Base-by-base conservation (phyloP, 2,888 invertebrate species). In the Polyommatus icarus region DNA sequence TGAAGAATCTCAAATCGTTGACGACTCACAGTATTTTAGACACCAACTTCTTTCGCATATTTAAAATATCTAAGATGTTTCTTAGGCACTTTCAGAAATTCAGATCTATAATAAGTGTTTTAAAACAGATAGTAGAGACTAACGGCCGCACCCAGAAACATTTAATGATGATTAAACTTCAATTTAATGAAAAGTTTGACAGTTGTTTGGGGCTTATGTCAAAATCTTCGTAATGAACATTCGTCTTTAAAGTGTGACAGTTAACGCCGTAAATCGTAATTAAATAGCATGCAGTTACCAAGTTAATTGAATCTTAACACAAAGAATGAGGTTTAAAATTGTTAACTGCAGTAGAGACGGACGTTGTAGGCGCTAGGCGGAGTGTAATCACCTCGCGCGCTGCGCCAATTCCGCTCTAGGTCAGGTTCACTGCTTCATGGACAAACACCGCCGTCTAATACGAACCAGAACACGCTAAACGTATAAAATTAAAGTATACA, bases 401-500 rank as follows among this genome's bases (percentile, higher is more conserved):
- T 78, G 78, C 46, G 67, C 78, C 75, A 75, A 15, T 73, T 59
- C 32, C 71, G 54, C 50, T 76, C 71, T 78, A 76, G 76, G 76
- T 78, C 78, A 78, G 78, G 78, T 78, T 29, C 72, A 71, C 54
- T n/a, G 20, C 71, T 75, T 75, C 75, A 54, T 40, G 75, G 75
- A n/a, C 72, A 72, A 40, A 20, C 46, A 40, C 3, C 24, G 29
- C 12, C 50, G 8, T 46, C 3, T 46, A 15, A 67, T 32, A 67
- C 29, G 15, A 67, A 67, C 59, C 59, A 24, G 59, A 61, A 24
- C 59, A 61, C 59, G 20, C 10, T 20, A 24, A 20, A 24, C 10
- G 61, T 61, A 20, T 24, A 24, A 12, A 24, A 24, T 50, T 50
- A 50, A 46, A 46, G 10, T 54, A 18, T 54, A 15, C 54, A 54